Evolutionary conservation across 2,797 vertebrate species (phyloP).

Genomic region (Chloroceryle inda): DNA sequence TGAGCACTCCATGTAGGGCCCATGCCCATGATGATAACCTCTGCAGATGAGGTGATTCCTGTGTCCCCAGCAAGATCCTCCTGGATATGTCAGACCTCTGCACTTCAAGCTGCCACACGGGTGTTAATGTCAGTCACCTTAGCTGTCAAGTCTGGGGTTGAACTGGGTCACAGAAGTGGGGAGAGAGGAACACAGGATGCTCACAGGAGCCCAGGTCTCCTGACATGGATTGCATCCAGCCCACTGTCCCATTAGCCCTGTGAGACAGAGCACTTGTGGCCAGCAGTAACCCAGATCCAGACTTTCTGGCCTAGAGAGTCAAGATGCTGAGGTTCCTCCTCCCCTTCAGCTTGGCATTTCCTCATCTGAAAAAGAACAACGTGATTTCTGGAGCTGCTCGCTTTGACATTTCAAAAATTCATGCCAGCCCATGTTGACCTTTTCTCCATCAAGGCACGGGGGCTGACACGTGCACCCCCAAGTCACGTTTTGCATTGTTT

Average conservation of each 20-base stretch:
- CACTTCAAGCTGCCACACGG: neutral
- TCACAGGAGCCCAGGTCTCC: neutral
- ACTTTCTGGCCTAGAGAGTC: neutral
- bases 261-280: fast-evolving
- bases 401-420: neutral
- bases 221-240: fast-evolving
- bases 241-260: neutral
- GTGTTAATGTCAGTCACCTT: neutral
- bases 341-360: neutral
- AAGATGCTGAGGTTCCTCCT: fast-evolving
- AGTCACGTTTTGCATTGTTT: neutral
- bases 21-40: neutral
- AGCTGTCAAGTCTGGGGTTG: neutral
- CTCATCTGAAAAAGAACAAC: neutral
- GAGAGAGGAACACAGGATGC: neutral
- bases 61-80: neutral
- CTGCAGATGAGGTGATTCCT: neutral
- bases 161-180: neutral
- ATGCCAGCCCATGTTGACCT: neutral
- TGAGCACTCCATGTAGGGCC: neutral
- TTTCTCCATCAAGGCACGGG: neutral
- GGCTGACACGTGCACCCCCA: neutral
- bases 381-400: neutral
- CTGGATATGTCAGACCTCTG: neutral
- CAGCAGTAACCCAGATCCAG: neutral